Evolutionary conservation across 2,888 invertebrate genomes (phyloP), one percentile per base, ranked within the genome.

Genomic region (Rhagophthalmus giganteus): DNA sequence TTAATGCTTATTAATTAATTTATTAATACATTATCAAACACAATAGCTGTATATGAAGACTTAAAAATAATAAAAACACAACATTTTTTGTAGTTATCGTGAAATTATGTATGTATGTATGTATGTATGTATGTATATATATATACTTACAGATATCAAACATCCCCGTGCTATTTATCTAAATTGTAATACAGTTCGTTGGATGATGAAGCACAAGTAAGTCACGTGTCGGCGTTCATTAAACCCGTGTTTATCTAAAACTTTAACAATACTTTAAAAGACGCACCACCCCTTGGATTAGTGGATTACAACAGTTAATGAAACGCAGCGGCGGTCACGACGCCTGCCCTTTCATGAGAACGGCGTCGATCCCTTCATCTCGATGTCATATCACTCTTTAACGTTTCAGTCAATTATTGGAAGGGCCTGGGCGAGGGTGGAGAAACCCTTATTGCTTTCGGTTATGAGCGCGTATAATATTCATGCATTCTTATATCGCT

Each of bases 161-260:
- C n/a, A n/a, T n/a, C n/a, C n/a, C n/a, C n/a, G n/a, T n/a, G n/a
- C n/a, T n/a, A n/a, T n/a, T n/a, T n/a, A n/a, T n/a, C n/a, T n/a
- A n/a, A n/a, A n/a, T n/a, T n/a, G n/a, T n/a, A n/a, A n/a, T n/a
- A n/a, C n/a, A n/a, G n/a, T n/a, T n/a, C n/a, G n/a, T n/a, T n/a
- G n/a, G n/a, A n/a, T n/a, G n/a, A n/a, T n/a, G n/a, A n/a, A 7
- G 20, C 31, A 28, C 31, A 42, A 38, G 14, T 48, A 40, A 46
- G 65, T 60, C 69, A 66, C 69, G 69, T 67, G 69, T 54, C 64
- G 51, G 32, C 60, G 65, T 70, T 68, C 69, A 71, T 69, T 70
- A 70, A 69, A 67, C 65, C 61, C 53, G 55, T 63, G 66, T 66
- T 66, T 65, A 67, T 62, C 62, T 64, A 50, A 58, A 58, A 53